Conservation (phyloP, 2,113 vertebrate genomes). For the Chionis minor region DNA sequence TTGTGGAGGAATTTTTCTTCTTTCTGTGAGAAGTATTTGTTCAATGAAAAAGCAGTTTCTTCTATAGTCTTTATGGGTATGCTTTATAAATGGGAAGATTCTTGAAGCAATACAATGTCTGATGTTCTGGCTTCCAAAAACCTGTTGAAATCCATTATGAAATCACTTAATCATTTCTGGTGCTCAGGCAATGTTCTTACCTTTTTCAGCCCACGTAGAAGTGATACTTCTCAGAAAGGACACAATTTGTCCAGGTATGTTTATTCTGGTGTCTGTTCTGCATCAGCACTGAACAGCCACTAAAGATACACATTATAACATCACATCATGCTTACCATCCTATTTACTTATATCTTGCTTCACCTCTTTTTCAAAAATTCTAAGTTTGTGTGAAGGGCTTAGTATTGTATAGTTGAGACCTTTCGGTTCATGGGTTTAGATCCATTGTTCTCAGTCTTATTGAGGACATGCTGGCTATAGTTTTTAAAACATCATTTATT, state of each 20-base stretch:
- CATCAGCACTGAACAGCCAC: neutral
- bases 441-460: neutral
- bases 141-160: neutral
- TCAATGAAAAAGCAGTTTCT: neutral
- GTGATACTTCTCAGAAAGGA: neutral
- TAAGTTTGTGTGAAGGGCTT: neutral
- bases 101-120: neutral
- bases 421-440: neutral
- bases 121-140: neutral
- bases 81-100: neutral
- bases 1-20: neutral
- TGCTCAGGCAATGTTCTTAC: neutral
- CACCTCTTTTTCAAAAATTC: neutral
- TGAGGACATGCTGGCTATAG: rapidly evolving
- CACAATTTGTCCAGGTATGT: neutral
- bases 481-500: neutral
- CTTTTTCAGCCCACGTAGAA: neutral
- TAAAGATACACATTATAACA: neutral
- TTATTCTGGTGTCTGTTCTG: neutral
- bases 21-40: neutral
- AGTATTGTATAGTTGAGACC: neutral
- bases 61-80: neutral
- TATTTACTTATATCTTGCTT: neutral
- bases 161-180: neutral
- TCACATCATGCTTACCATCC: neutral